A percentile compares a stretch with the other conserved stretches of the same genome.
Evolutionary conservation across 2,797 vertebrate genomes (phyloP).

Genomic region (Pachyuromys duprasi): DNA sequence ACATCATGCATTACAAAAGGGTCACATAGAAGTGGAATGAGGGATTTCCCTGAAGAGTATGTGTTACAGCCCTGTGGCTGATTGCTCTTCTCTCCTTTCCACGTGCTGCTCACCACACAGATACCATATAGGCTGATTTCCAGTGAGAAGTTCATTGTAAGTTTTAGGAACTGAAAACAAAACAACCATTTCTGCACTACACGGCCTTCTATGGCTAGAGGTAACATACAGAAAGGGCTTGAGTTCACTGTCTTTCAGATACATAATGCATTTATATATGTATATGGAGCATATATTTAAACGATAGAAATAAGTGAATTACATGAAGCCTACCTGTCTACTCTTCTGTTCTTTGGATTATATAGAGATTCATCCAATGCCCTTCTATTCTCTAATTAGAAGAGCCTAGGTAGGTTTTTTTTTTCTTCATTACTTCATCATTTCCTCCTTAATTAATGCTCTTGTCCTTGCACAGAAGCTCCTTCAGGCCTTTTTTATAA

Average conservation of each 20-base stretch:
- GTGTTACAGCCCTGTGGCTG: not conserved
- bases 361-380: not conserved
- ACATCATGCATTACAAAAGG: not conserved
- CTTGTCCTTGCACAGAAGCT: not conserved
- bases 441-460: slow-evolving; percentile 54
- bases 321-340: not conserved
- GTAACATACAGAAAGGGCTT: not conserved
- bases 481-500: slow-evolving; percentile 41
- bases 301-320: not conserved
- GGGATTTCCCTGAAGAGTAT: not conserved
- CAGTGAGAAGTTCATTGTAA: not conserved
- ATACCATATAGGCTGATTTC: slow-evolving; percentile 40
- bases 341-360: not conserved
- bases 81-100: not conserved
- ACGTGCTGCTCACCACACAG: not conserved
- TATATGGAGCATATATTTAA: not conserved
- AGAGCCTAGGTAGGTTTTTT: not conserved
- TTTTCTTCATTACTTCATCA: slow-evolving; percentile 59
- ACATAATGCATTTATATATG: not conserved
- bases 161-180: slow-evolving; percentile 26
- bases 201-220: not conserved
- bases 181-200: not conserved
- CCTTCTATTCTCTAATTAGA: slow-evolving; percentile 43
- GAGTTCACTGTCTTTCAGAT: not conserved
- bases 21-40: not conserved